Base-by-base conservation (phyloP, 2,888 invertebrate species). In the Drosophila fulvimacula region DNA sequence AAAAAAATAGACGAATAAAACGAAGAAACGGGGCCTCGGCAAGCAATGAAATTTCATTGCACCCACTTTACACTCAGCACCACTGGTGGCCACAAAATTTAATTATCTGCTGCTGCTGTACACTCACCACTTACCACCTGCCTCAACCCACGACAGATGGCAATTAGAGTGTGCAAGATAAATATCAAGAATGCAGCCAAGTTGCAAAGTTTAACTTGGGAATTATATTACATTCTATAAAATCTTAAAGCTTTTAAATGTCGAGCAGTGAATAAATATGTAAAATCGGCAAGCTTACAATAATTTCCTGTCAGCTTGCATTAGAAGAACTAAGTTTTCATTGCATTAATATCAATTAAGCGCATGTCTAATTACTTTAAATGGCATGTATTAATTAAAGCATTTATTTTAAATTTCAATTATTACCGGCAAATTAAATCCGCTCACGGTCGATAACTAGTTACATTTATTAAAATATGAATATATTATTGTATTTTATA, bases 11-110 rank as follows among this genome's bases (percentile, higher is more conserved):
- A 17, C 1, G 48, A 41, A 10, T 17, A 5, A 1, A 4, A 17
- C 11, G 46, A 17, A 32, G n/a, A 19, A 19, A 32, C 19, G 19
- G 24, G 36, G 10, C n/a, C 51, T n/a, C 36, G n/a, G 36, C 21
- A 38, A 52, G 64, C 75, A 78, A 87, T 82, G 76, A 84, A 79
- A 82, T 85, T 74, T 82, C 72, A 88, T 89, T 85, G 86, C 64
- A 49, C 38, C 32, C 56, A 64, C 61, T 74, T 79, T 68, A 55
- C 52, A 77, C 21, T 34, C 59, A 51, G 49, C 58, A 9, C 59
- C 52, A 49, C 61, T 73, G 61, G 49, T 62, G 69, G 64, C 71
- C 79, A 79, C 86, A 72, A 69, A 82, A 87, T 84, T 89, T 83
- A 78, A 81, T 73, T 76, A 76, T 70, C 60, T 36, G 42, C 59